phyloP scores from a whole-genome alignment of 2,113 vertebrate species.

The Gallinago paraguaiae region DNA sequence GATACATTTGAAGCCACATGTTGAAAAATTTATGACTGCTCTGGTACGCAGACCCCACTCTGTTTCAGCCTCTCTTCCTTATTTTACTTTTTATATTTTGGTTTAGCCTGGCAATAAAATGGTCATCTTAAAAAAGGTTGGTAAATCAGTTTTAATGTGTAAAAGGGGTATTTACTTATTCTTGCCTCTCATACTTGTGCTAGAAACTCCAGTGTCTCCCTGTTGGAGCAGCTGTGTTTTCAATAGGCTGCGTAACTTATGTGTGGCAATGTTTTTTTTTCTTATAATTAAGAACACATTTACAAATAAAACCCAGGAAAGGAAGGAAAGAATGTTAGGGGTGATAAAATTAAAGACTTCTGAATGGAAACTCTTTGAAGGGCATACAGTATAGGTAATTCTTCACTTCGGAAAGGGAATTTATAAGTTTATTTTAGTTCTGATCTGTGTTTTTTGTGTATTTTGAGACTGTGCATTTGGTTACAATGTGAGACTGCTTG shows the following conservation, averaged over 20 bases:
- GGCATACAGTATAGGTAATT: neutral
- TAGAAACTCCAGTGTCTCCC: neutral
- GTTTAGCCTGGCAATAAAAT: neutral
- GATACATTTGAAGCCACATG: conserved; percentile 4
- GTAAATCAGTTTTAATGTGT: neutral
- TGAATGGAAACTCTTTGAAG: conserved; percentile 61
- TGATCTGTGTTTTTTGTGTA: neutral
- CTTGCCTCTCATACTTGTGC: neutral
- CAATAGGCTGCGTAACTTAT: conserved; percentile 6
- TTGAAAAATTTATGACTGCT: conserved; percentile 15
- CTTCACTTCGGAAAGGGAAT: neutral
- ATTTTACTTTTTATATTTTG: neutral
- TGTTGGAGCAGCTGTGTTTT: neutral
- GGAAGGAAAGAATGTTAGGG: conserved; percentile 58
- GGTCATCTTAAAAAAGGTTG: neutral
- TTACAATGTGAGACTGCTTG: neutral
- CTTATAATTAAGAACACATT: conserved; percentile 73
- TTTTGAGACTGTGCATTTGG: neutral
- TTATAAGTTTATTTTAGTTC: neutral
- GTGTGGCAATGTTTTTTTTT: conserved; percentile 68
- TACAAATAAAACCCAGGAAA: conserved; percentile 68
- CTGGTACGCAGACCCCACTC: neutral
- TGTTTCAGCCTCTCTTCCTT: neutral
- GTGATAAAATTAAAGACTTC: conserved; percentile 58
- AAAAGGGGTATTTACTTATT: neutral